Conservation (phyloP, 2,797 vertebrate genomes). For the Sebastes nivosus region DNA sequence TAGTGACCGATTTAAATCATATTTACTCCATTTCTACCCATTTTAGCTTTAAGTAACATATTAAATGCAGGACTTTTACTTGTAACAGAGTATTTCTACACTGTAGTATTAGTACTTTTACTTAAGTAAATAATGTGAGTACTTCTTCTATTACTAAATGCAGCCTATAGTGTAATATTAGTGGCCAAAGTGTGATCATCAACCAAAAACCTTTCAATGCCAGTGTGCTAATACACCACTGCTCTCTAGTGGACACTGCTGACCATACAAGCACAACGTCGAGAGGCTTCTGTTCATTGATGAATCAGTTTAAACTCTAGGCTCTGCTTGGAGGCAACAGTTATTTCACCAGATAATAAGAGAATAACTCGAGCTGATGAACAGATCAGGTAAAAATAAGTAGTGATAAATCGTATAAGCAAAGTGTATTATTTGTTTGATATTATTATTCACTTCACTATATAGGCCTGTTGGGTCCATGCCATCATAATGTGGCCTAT, state of each 20-base stretch:
- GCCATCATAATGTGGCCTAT: not conserved
- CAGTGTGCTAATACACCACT: not conserved
- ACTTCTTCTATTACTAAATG: not conserved
- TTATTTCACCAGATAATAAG: not conserved
- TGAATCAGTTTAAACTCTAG: not conserved
- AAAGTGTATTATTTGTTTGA: not conserved
- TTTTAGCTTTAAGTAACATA: too few species aligned
- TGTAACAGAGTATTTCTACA: too few species aligned
- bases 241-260: conserved; percentile 44
- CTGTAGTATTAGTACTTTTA: fast-evolving
- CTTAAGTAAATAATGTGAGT: too few species aligned
- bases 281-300: not conserved
- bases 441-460: not conserved
- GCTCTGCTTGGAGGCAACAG: too few species aligned
- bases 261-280: fast-evolving
- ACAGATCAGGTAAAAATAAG: not conserved
- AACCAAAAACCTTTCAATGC: not conserved
- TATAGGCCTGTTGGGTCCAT: not conserved
- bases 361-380: not conserved
- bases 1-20: too few species aligned
- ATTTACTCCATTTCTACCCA: too few species aligned
- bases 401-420: not conserved
- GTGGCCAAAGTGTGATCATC: not conserved
- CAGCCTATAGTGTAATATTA: not conserved
- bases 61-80: too few species aligned